Evolutionary conservation across 2,888 invertebrate species (phyloP), one percentile per base, ranked within the genome.

Genomic region (Meliscaeva auricollis): DNA sequence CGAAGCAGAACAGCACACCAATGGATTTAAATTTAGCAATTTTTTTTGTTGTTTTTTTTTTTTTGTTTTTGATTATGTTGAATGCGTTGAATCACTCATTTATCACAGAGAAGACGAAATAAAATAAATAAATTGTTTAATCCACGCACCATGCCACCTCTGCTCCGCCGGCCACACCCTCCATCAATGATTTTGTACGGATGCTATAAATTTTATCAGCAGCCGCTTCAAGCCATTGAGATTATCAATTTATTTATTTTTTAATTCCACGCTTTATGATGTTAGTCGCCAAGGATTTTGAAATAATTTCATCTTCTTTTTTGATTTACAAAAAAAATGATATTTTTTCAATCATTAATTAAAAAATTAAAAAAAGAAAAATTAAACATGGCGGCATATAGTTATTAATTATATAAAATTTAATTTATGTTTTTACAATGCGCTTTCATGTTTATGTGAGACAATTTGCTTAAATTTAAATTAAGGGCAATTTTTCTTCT

Each of bases 141-240:
- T 50, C 48, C 66, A 50, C 20, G 66, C 64, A 60, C 22, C 58
- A 17, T 72, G 52, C 22, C 78, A 66, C 68, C 78, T 4, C 26
- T 4, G 26, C 26, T 3, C 26, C 26, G 26, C 26, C 26, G 26
- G 26, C 26, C 2, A 26, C 26, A 4, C 26, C 26, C 2, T 54
- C 62, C 73, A 32, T 26, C 60, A 35, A 69, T 83, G 60, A 1
- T 50, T 9, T 44, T 78, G 56, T 79, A 64, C 83, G 83, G 83
- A 84, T 84, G 75, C 75, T 75, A 84, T 84, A 84, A 84, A 84
- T 84, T 76, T 70, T 76, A 76, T 72, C 75, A 74, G 9, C 69
- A 30, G 44, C 48, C 32, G 54, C 35, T 20, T 30, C 17, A 0
- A 13, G 11, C 30, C 30, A 6, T 20, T 6, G 2, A 66, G 70